A percentile compares a stretch with the other conserved stretches of the same genome.
Evolutionary conservation across 2,888 invertebrate genomes (phyloP).

Genomic region (Coenonympha glycerion): DNA sequence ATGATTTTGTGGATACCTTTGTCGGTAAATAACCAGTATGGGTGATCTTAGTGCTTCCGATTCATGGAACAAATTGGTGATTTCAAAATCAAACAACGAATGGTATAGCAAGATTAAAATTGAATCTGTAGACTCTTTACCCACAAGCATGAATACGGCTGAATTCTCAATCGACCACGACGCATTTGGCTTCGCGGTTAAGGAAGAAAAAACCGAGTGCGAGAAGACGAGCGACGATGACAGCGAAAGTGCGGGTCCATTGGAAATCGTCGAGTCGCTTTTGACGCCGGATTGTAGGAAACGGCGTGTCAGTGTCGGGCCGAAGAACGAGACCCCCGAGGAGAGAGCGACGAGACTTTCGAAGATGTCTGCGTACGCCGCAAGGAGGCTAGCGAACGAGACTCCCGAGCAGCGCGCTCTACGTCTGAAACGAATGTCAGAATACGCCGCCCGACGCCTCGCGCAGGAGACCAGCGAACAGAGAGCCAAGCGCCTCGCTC

Average conservation of each 20-base stretch:
- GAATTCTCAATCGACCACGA: conserved; percentile 40
- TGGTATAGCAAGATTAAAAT: conserved; percentile 45
- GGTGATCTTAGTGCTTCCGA: conserved; percentile 58
- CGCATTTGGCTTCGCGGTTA: conserved; percentile 34
- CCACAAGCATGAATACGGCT: conserved; percentile 34
- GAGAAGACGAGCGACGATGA: conserved; percentile 27
- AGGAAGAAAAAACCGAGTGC: conserved; percentile 36
- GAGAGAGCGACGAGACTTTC: conserved; percentile 55
- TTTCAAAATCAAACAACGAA: conserved; percentile 59
- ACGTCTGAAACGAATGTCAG: conserved; percentile 64
- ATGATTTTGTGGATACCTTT: conserved; percentile 69
- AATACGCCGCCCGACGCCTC: conserved; percentile 60
- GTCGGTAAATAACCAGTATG: conserved; percentile 71
- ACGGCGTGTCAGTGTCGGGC: conserved; percentile 38
- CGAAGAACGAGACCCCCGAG: conserved; percentile 48
- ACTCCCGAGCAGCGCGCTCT: conserved; percentile 55
- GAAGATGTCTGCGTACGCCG: conserved; percentile 69
- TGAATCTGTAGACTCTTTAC: conserved; percentile 28
- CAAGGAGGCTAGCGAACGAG: conserved; percentile 63
- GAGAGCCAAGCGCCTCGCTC: conserved; percentile 53
- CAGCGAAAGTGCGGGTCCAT: conserved; percentile 14
- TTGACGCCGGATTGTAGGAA: conserved; percentile 29
- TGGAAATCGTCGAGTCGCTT: conserved; percentile 43
- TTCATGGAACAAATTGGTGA: conserved; percentile 69
- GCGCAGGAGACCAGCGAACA: conserved; percentile 59